Evolutionary conservation across 1,140 invertebrate genomes (phyloP).

Genomic region (Zaprionus gabonicus): DNA sequence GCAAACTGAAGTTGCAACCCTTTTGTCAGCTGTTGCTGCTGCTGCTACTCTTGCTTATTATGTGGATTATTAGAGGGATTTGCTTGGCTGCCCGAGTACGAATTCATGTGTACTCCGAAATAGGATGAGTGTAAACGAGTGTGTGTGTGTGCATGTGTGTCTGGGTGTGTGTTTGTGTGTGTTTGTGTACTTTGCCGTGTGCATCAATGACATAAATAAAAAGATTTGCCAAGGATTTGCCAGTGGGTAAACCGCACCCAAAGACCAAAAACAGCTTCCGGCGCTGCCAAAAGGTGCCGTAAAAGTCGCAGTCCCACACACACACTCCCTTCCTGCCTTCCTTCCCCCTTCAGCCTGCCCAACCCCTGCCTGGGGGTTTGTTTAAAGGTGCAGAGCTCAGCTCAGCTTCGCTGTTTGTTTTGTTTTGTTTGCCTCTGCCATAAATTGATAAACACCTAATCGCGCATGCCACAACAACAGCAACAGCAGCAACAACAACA

Average conservation of each 20-base stretch:
- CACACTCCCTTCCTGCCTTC: neutral
- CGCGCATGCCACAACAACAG: conserved; percentile 21
- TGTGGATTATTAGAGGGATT: conserved; percentile 84
- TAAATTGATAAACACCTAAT: conserved; percentile 72
- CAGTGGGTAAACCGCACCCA: conserved; percentile 69
- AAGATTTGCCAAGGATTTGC: conserved; percentile 82
- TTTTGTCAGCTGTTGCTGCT: conserved; percentile 72
- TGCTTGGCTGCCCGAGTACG: conserved; percentile 66
- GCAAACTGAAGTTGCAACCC: conserved; percentile 55
- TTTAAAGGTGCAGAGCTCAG: conserved; percentile 33
- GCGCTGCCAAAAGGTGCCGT: conserved; percentile 60
- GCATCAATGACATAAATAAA: conserved; percentile 83
- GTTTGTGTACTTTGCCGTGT: conserved; percentile 24
- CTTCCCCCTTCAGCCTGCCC: neutral
- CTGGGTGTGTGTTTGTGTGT: conserved; percentile 15
- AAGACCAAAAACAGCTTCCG: conserved; percentile 45
- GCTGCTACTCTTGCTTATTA: conserved; percentile 65
- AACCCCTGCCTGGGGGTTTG: neutral
- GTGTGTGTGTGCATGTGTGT: neutral
- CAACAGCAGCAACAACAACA: conserved; percentile 17
- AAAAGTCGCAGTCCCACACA: conserved; percentile 43
- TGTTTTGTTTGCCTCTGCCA: conserved; percentile 49
- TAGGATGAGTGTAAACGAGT: conserved; percentile 15
- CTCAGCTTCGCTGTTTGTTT: conserved; percentile 53
- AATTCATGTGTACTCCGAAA: conserved; percentile 63